These are phyloP conservation scores for Tetraneura akinire DNA, from an alignment of 1,140 invertebrate genomes.

Conservation along the genomic window DNA sequence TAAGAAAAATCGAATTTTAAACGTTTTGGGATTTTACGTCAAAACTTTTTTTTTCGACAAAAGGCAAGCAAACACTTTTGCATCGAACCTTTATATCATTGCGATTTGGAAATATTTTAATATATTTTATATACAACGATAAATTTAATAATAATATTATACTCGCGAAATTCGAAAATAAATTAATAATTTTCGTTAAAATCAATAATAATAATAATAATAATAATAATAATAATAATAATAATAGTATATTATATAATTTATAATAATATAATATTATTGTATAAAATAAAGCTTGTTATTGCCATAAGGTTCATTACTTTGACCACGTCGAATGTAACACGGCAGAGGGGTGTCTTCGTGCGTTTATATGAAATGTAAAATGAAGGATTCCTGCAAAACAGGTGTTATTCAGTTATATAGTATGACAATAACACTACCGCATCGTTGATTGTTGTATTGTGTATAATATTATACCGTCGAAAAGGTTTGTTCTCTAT, in stretches of 20 bases:
- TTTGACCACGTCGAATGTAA: background rate
- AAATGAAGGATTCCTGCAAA: conserved; percentile 32
- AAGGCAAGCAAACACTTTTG: too few relatives aligned
- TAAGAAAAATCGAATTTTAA: conserved; percentile 37
- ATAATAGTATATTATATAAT: too few relatives aligned
- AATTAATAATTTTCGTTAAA: too few relatives aligned
- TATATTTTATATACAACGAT: background rate
- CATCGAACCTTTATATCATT: too few relatives aligned
- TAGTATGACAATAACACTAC: conserved; percentile 15
- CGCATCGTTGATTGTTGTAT: conserved; percentile 32
- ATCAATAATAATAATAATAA: background rate
- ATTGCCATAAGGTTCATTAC: background rate
- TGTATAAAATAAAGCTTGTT: too few relatives aligned
- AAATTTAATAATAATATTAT: background rate
- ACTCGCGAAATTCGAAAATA: background rate
- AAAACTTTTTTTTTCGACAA: conserved; percentile 10
- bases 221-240: too few relatives aligned
- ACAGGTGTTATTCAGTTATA: conserved; percentile 8
- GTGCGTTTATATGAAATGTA: background rate
- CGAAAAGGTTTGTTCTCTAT: background rate
- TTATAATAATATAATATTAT: too few relatives aligned
- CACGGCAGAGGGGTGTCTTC: background rate
- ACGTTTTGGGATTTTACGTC: background rate
- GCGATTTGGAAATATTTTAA: too few relatives aligned
- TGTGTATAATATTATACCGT: background rate